Evolutionary conservation across 2,888 invertebrate genomes (phyloP).

Genomic region (Eristalis intricaria): DNA sequence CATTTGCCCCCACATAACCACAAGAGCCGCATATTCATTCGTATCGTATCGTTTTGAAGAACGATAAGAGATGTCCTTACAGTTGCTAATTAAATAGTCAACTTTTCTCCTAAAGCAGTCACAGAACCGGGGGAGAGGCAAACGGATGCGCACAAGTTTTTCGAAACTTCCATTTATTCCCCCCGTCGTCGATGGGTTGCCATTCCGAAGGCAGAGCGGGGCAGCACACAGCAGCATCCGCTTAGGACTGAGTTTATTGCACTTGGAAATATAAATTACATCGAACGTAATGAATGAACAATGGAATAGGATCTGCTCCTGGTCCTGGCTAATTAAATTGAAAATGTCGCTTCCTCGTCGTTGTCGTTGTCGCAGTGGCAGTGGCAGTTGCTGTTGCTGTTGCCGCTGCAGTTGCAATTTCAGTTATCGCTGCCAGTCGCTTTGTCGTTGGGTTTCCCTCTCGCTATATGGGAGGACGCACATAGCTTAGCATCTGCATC

Average conservation of each 20-base stretch:
- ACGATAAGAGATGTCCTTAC: not conserved
- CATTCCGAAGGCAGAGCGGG: not conserved
- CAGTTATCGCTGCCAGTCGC: not conserved
- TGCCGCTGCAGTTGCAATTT: conserved; percentile 4
- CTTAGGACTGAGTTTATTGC: conserved; percentile 30
- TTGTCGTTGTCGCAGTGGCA: conserved; percentile 7
- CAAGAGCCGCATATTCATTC: not conserved
- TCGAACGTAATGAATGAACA: conserved; percentile 51
- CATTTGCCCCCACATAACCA: not conserved
- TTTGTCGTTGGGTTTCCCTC: conserved; percentile 16
- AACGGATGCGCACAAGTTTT: not conserved
- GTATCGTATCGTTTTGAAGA: not conserved
- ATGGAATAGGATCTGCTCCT: conserved; percentile 45
- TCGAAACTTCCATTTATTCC: not conserved
- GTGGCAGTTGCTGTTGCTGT: not conserved
- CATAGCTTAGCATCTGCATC: conserved; percentile 12
- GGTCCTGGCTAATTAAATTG: conserved; percentile 59
- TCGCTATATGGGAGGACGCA: conserved; percentile 24
- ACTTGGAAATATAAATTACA: conserved; percentile 48
- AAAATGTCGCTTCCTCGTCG: conserved; percentile 50
- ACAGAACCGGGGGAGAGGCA: no score
- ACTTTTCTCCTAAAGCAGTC: not conserved
- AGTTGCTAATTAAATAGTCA: conserved; percentile 1
- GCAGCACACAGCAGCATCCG: not conserved
- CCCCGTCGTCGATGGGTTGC: not conserved